Evolutionary conservation across 2,797 vertebrate genomes (phyloP), one percentile per base, ranked within the genome.

Genomic region (Rhinella marina): DNA sequence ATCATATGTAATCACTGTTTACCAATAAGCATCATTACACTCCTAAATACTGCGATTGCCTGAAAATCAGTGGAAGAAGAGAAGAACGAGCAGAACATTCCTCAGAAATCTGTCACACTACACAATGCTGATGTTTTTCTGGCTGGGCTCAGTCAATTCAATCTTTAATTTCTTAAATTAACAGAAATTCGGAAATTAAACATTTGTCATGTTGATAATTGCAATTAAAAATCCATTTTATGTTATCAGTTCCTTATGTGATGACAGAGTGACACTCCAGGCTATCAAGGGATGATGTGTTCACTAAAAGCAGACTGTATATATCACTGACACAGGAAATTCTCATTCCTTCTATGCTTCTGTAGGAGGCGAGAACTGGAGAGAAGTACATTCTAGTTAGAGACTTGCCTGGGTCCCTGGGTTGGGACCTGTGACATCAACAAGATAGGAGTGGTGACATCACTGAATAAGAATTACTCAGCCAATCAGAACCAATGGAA

Each of bases 151-250:
- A 52, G 64, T 86, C 79, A 78, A 54, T 64, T 48, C n/a, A 66
- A 52, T 54, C 73, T 52, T 54, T 52, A 54, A 10, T 86, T 64
- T 64, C 56, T 77, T 66, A 85, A 85, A 78, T 64, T 78, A 79
- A 79, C 52, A 79, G 59, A 29, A 79, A 29, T 52, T 64, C 41
- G n/a, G 41, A 78, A 86, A 86, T 86, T 64, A 86, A 52, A 52
- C 73, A 66, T 86, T 79, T 86, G 75, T 86, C 84, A 78, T 52
- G 62, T 54, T 23, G 25, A 25, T 25, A 68, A 66, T 79, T 68
- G 27, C 75, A 78, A 78, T 86, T 78, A 86, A 21, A 13, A 86
- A 61, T 78, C 61, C 57, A 29, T 78, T 85, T 76, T 52, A 76
- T 48, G 50, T 52, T 77, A 77, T 85, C 84, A 56, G 23, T 27